Percentiles rank a stretch among this genome's conserved stretches.
These are phyloP conservation scores for Stomatorhinus walkeri DNA, from an alignment of 2,797 vertebrate genomes.

Conservation along the genomic window DNA sequence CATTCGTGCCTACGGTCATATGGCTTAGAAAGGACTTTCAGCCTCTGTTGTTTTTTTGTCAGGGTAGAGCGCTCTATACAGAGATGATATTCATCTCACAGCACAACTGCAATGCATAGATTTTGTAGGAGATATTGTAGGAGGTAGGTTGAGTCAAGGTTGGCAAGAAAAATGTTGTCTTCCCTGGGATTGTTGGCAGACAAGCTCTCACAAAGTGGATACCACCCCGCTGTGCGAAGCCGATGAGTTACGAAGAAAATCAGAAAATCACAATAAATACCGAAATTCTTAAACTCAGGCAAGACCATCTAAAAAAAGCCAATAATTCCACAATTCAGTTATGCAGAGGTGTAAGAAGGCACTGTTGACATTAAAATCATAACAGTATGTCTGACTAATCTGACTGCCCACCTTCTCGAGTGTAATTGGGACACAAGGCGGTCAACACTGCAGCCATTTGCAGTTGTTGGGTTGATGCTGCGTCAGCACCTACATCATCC, in stretches of 20 bases:
- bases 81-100: not conserved
- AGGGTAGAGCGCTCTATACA: not conserved
- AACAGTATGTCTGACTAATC: not conserved
- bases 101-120: not conserved
- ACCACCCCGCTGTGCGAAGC: not conserved
- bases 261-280: not conserved
- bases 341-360: not conserved
- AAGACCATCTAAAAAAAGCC: not conserved
- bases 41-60: not conserved
- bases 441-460: not conserved
- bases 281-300: not conserved
- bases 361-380: not conserved
- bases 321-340: not conserved
- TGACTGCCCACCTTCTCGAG: not conserved
- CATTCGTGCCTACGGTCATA: not conserved
- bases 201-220: not conserved
- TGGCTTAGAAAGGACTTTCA: not conserved
- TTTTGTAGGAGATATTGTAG: conserved; percentile 1
- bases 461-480: not conserved
- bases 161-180: not conserved
- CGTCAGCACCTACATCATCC: not conserved
- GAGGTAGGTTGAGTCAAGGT: not conserved
- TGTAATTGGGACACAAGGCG: not conserved
- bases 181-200: not conserved
- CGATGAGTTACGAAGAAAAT: not conserved